Conservation (phyloP, 1,140 invertebrate genomes). For the Zaprionus taronus region DNA sequence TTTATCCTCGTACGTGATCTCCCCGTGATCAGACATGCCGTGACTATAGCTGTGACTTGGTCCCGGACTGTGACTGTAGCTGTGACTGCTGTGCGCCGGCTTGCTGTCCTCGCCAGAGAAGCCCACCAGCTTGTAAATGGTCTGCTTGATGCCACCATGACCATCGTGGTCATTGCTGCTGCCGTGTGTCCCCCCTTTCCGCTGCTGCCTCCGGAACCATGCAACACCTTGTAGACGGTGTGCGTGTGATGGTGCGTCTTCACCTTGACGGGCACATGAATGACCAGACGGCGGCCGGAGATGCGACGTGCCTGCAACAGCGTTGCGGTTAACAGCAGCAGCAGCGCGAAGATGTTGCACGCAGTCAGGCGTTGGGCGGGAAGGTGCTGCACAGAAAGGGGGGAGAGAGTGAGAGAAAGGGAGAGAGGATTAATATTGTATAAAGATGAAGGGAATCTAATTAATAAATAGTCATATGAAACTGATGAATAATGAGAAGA, state of each 20-base stretch:
- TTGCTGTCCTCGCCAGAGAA: conserved; percentile 46
- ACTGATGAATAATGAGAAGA: too few relatives aligned
- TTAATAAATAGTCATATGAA: too few relatives aligned
- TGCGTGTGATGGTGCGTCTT: conserved; percentile 81
- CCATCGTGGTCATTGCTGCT: conserved; percentile 1
- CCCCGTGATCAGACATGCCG: conserved; percentile 55
- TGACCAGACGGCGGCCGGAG: conserved; percentile 68
- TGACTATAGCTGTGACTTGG: conserved; percentile 21
- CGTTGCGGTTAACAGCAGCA: conserved; percentile 57
- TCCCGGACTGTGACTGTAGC: background rate
- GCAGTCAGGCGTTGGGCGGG: conserved; percentile 16
- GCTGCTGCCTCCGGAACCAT: conserved; percentile 29
- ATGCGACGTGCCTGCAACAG: conserved; percentile 58
- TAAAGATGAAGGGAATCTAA: too few relatives aligned
- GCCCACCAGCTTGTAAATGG: conserved; percentile 70
- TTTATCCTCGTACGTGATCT: conserved; percentile 76
- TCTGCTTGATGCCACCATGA: conserved; percentile 65
- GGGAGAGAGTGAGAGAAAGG: background rate
- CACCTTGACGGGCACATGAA: conserved; percentile 78
- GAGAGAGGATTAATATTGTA: too few relatives aligned
- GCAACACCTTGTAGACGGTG: conserved; percentile 74
- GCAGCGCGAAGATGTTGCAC: conserved; percentile 36
- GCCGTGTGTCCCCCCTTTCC: conserved; percentile 38
- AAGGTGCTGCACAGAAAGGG: background rate
- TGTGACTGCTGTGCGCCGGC: conserved; percentile 19